Evolutionary conservation across 2,113 vertebrate genomes (phyloP), one percentile per base, ranked within the genome.

Genomic region (Rhynchomys soricoides): DNA sequence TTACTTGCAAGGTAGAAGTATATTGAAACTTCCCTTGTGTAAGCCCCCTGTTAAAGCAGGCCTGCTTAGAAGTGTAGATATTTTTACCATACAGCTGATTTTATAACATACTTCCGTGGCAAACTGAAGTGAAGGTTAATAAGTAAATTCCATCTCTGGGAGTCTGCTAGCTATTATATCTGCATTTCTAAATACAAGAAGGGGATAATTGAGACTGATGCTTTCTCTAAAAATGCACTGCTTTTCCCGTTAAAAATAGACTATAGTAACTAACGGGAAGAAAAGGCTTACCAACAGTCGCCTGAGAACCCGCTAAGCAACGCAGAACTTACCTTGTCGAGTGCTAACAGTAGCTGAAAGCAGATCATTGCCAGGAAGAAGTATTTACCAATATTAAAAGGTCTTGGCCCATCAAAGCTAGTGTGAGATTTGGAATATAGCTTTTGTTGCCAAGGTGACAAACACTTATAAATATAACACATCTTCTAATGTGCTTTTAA

Each of bases 361-460:
- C 97, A 96, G 98, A 98, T 98, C 98, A 74, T 98, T 98, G 98
- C 97, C 94, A 91, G 97, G 97, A 98, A 98, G 98, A 98, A 98
- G 96, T 98, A 99, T 99, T 99, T 99, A 99, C 98, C 98, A 98
- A 98, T 99, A 98, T 98, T 99, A 98, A 98, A 98, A 98, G 98
- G 98, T 99, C 98, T 98, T 98, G 98, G 98, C 98, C 99, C 98
- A 98, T 98, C 98, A 98, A 98, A 98, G 97, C 97, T 98, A 98
- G 98, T 98, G 98, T 98, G 98, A 98, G 98, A 98, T 98, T 98
- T 98, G 94, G 98, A 99, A 98, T 98, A 98, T 98, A 97, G 95
- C 97, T 98, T 98, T 98, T 98, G 98, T 99, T 99, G 98, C 98
- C 98, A 99, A 98, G 99, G 98, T 99, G 98, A 99, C 98, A 99